phyloP scores from a whole-genome alignment of 2,797 vertebrate species.

The Diglossa cyanea region DNA sequence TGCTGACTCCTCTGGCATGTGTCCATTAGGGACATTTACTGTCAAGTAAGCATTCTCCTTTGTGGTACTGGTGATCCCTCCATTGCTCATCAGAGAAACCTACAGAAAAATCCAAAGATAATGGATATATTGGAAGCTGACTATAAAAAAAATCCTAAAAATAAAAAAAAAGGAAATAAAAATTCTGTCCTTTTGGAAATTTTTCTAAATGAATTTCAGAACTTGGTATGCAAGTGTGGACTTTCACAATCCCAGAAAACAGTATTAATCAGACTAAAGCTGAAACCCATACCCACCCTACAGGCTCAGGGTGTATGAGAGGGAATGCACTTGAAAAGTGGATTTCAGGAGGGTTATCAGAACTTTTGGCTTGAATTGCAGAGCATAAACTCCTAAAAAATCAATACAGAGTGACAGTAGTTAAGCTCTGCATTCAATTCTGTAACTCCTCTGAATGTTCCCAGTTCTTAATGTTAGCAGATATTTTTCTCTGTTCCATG shows the following conservation, averaged over 20 bases:
- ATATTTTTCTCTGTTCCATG: background rate
- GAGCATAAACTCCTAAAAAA: background rate
- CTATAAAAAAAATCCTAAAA: background rate
- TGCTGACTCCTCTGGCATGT: constrained; percentile 11
- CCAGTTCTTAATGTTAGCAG: background rate
- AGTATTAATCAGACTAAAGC: background rate
- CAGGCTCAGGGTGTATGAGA: background rate
- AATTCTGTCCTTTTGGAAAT: background rate
- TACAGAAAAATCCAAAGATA: background rate
- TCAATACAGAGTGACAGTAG: background rate
- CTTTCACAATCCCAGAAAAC: background rate
- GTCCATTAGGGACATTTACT: constrained; percentile 48
- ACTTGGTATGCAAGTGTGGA: background rate
- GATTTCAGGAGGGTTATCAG: background rate
- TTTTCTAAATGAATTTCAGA: background rate
- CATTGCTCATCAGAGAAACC: constrained; percentile 28
- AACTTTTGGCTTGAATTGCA: background rate
- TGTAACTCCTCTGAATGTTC: background rate
- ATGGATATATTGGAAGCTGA: background rate
- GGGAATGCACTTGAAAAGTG: background rate
- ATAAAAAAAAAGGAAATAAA: background rate
- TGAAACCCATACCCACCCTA: background rate
- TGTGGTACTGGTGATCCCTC: background rate
- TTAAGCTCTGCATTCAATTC: background rate
- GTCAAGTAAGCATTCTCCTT: constrained; percentile 5